Evolutionary conservation across 2,888 invertebrate species (phyloP).

Genomic region (Trilocha varians): DNA sequence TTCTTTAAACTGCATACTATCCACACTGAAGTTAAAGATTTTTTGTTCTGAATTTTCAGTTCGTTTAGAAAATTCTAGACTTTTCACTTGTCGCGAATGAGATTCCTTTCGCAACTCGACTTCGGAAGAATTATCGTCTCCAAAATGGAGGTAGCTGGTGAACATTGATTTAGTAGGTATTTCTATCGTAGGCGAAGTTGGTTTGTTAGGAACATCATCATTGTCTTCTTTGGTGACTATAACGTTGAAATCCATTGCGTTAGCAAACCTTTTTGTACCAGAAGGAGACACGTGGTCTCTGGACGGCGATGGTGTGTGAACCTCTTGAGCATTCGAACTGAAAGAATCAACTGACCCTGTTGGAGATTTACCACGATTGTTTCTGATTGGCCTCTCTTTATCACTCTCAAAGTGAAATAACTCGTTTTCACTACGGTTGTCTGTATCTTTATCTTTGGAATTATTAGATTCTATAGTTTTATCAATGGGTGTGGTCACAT

Average conservation of each 20-base stretch:
- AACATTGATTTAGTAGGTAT: conserved; percentile 73
- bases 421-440: conserved; percentile 84
- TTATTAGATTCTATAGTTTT: conserved; percentile 50
- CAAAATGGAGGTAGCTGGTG: conserved; percentile 64
- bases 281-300: conserved; percentile 53
- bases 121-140: conserved; percentile 42
- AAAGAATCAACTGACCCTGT: conserved; percentile 57
- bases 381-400: conserved; percentile 52
- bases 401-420: conserved; percentile 67
- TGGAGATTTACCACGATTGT: conserved; percentile 58
- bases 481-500: conserved; percentile 56
- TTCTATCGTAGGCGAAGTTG: conserved; percentile 80
- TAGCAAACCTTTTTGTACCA: conserved; percentile 31
- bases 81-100: conserved; percentile 28
- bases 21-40: conserved; percentile 26
- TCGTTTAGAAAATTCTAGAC: conserved; percentile 30
- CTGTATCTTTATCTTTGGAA: conserved; percentile 65
- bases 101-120: conserved; percentile 26
- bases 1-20: conserved; percentile 30
- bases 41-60: no score
- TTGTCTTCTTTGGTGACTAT: conserved; percentile 27
- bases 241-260: conserved; percentile 18
- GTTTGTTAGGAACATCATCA: conserved; percentile 24
- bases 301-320: conserved; percentile 52
- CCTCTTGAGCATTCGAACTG: conserved; percentile 41